Conservation (phyloP, 2,888 invertebrate species). For the Diarsia dahlii region DNA sequence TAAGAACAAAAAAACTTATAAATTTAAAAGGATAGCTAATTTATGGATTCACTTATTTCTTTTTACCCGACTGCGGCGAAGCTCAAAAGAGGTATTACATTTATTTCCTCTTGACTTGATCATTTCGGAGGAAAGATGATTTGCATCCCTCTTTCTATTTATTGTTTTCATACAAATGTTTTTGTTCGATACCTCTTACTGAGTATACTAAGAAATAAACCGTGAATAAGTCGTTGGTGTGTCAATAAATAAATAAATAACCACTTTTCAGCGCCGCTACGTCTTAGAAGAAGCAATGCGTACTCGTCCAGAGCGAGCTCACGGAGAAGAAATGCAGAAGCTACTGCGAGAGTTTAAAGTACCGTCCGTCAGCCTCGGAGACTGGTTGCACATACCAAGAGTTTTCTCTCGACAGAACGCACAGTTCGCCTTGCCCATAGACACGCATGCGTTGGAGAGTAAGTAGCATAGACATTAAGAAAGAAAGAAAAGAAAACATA, state of each 20-base stretch:
- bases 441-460: conserved; percentile 81
- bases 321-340: conserved; percentile 88
- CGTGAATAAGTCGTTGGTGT: too few relatives aligned
- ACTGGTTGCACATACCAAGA: conserved; percentile 93
- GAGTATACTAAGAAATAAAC: too few relatives aligned
- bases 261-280: conserved; percentile 92
- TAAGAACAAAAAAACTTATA: too few relatives aligned
- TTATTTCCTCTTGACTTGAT: too few relatives aligned
- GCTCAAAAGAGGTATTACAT: too few relatives aligned
- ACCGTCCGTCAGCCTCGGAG: conserved; percentile 88
- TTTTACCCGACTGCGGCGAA: too few relatives aligned
- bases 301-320: conserved; percentile 84
- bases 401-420: conserved; percentile 94
- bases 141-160: neutral
- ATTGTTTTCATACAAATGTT: neutral
- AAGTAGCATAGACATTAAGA: conserved; percentile 63
- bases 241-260: too few relatives aligned
- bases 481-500: too few relatives aligned
- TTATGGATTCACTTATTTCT: too few relatives aligned
- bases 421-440: conserved; percentile 94
- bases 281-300: conserved; percentile 93
- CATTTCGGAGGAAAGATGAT: too few relatives aligned
- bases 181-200: neutral
- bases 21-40: too few relatives aligned
- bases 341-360: conserved; percentile 88